Percentiles rank a stretch among this genome's conserved stretches.
phyloP scores from a whole-genome alignment of 2,888 invertebrate genomes.

The Pyrrhia umbra region DNA sequence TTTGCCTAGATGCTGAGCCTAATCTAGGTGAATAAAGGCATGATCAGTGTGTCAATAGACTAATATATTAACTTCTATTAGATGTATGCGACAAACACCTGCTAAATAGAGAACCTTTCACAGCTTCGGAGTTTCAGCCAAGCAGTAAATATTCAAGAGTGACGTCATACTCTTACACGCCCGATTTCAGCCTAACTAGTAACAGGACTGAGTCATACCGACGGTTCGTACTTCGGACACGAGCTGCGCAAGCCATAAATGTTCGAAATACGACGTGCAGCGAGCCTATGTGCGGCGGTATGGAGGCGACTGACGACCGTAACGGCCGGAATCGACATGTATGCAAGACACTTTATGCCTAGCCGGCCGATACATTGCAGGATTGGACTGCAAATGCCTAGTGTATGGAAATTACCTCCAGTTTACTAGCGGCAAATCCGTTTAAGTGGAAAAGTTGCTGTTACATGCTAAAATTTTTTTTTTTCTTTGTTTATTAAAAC shows the following conservation, averaged over 20 bases:
- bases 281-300: conserved; percentile 35
- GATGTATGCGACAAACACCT: neutral
- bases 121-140: conserved; percentile 14
- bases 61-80: no score
- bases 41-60: no score
- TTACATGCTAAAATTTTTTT: no score
- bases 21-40: no score
- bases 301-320: conserved; percentile 55
- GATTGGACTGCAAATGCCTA: conserved; percentile 26
- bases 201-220: conserved; percentile 41
- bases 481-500: no score
- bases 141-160: conserved; percentile 43
- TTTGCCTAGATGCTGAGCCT: no score
- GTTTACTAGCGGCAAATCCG: conserved; percentile 2
- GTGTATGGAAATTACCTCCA: conserved; percentile 16
- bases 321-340: conserved; percentile 57
- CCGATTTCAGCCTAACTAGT: conserved; percentile 42
- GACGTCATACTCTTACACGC: conserved; percentile 34
- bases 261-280: conserved; percentile 46
- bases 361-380: conserved; percentile 30
- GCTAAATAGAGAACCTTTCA: conserved; percentile 16
- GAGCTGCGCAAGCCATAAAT: conserved; percentile 46
- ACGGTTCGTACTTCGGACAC: conserved; percentile 39
- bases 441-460: neutral
- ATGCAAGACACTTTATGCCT: conserved; percentile 56